A percentile compares a stretch with the other conserved stretches of the same genome.
Conservation (phyloP, 23 tunicate genomes). For the Diplosoma virens region DNA sequence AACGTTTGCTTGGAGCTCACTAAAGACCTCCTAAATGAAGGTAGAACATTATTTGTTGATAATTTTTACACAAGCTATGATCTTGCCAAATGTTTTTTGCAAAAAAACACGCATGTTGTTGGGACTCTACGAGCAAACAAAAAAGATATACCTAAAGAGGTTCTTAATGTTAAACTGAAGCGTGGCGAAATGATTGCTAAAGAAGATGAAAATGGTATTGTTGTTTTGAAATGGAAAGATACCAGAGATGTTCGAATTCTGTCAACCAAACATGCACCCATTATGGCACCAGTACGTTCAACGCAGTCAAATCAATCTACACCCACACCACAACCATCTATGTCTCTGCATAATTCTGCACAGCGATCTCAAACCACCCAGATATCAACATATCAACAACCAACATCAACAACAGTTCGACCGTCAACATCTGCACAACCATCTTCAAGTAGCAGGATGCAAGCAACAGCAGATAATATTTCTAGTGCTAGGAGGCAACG, state of each 20-base stretch:
- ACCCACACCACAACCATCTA: too few species aligned
- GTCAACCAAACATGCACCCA: too few species aligned
- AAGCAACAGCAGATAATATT: too few species aligned
- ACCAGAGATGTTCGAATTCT: conserved; percentile 25
- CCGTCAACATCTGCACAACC: too few species aligned
- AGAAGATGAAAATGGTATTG: conserved; percentile 34
- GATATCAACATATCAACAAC: too few species aligned
- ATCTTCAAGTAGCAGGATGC: too few species aligned
- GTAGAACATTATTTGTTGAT: conserved; percentile 32
- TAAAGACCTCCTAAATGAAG: conserved; percentile 17
- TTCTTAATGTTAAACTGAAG: conserved; percentile 21
- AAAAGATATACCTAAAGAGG: conserved; percentile 16
- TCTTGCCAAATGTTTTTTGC: conserved; percentile 5
- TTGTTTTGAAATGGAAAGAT: conserved; percentile 34
- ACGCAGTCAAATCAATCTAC: too few species aligned
- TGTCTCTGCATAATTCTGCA: too few species aligned
- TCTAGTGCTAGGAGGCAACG: too few species aligned
- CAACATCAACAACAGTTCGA: too few species aligned
- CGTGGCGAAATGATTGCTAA: conserved; percentile 36
- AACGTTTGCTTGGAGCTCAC: conserved; percentile 23
- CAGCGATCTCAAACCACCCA: too few species aligned
- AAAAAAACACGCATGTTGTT: conserved; percentile 27
- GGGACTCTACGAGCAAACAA: conserved; percentile 32
- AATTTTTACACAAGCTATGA: conserved; percentile 36
- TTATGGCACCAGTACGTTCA: too few species aligned